A percentile compares a stretch with the other conserved stretches of the same genome.
These are phyloP conservation scores for Trachythela sp. DNA, from an alignment of 64 coral and sea anemone genomes.

Conservation along the genomic window DNA sequence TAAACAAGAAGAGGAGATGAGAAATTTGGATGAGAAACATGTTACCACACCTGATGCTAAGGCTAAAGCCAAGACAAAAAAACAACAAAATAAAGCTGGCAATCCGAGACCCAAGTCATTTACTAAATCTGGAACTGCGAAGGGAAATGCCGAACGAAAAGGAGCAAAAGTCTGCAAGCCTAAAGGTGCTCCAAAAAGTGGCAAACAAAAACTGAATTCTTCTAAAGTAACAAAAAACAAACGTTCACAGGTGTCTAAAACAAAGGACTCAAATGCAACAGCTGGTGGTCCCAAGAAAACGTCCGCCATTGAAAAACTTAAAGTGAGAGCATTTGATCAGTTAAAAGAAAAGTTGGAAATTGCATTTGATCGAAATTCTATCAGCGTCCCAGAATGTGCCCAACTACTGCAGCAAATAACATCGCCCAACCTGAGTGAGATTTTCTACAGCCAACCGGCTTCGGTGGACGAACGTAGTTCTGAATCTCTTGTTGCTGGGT, in stretches of 20 bases:
- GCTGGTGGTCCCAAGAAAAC: background rate
- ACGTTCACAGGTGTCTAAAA: background rate
- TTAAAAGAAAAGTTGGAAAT: background rate
- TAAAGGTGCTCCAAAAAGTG: background rate
- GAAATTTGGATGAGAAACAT: background rate
- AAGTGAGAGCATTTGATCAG: slow-evolving; percentile 2
- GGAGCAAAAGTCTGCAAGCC: background rate
- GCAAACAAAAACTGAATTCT: background rate
- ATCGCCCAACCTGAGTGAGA: background rate
- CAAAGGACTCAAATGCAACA: background rate
- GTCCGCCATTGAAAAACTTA: background rate
- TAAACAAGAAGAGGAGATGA: background rate
- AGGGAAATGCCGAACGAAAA: background rate
- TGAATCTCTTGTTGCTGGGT: background rate
- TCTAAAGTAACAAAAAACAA: background rate
- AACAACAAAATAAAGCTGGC: background rate
- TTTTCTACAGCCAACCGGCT: background rate
- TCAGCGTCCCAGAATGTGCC: background rate
- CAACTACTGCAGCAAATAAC: background rate
- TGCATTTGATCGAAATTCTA: background rate
- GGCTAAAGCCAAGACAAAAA: background rate
- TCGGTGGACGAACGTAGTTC: background rate
- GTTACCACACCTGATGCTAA: background rate
- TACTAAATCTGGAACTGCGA: background rate
- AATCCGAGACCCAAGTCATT: no score